Evolutionary conservation across 2,113 vertebrate species (phyloP).

Genomic region (Telmatochromis sp.): DNA sequence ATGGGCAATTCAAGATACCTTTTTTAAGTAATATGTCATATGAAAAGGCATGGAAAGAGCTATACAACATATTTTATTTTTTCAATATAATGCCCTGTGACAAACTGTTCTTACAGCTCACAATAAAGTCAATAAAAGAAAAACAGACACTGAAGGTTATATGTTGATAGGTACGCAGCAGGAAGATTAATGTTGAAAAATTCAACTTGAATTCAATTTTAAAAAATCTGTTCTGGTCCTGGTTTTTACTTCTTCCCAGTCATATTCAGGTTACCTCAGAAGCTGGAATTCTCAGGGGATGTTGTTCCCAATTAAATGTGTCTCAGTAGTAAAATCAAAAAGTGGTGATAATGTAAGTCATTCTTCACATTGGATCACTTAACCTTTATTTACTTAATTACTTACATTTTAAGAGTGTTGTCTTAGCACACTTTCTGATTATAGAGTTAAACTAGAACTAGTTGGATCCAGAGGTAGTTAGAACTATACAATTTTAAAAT

Average conservation of each 20-base stretch:
- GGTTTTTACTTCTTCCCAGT: background rate
- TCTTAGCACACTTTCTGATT: background rate
- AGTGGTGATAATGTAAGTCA: background rate
- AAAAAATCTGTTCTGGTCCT: background rate
- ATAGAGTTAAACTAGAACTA: background rate
- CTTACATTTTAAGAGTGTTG: background rate
- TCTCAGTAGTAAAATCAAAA: background rate
- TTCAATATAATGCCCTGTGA: background rate
- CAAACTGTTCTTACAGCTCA: background rate
- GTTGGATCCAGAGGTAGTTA: background rate
- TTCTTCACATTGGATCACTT: background rate
- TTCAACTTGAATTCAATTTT: background rate
- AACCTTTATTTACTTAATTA: background rate
- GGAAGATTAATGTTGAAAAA: background rate
- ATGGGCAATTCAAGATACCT: background rate
- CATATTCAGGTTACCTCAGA: background rate
- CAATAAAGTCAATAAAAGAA: background rate
- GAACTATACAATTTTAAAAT: background rate
- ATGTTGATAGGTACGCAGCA: background rate
- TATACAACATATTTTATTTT: background rate
- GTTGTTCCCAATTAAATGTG: background rate
- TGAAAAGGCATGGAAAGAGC: background rate
- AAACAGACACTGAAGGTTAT: background rate
- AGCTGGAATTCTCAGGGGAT: background rate
- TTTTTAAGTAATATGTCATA: background rate